Conservation (phyloP, 2,113 vertebrate species). For the Madoqua kirkii region DNA sequence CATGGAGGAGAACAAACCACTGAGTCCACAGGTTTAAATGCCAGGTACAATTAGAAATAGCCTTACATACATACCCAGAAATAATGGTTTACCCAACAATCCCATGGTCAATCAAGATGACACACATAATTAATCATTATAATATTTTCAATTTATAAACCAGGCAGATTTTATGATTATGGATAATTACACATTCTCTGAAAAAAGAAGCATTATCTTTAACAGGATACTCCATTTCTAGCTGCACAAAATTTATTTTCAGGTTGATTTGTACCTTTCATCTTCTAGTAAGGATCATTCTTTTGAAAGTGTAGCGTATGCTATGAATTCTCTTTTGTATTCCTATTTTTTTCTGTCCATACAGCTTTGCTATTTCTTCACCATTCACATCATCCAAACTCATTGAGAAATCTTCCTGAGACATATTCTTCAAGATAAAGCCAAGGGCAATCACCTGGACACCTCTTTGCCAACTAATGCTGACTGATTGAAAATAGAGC, state of each 20-base stretch:
- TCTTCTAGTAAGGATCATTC: background rate
- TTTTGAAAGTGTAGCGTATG: background rate
- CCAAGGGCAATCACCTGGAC: background rate
- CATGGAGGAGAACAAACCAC: too few relatives aligned
- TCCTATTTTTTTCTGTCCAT: background rate
- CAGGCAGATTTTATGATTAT: background rate
- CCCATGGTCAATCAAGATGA: background rate
- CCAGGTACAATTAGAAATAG: background rate
- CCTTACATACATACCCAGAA: background rate
- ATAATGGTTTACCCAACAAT: background rate
- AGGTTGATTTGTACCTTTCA: background rate
- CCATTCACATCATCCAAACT: background rate
- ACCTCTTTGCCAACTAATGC: background rate
- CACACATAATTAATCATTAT: background rate
- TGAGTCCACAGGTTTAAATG: background rate
- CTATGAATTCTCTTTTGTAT: background rate
- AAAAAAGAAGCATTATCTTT: background rate
- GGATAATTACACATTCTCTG: background rate
- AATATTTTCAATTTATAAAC: background rate
- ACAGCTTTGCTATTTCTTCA: background rate
- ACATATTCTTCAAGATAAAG: background rate
- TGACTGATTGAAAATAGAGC: conserved; percentile 9
- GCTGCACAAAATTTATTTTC: background rate
- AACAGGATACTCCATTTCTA: background rate
- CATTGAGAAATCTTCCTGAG: background rate